phyloP scores from a whole-genome alignment of 2,888 invertebrate genomes.

The Lasioglossum figueresi region DNA sequence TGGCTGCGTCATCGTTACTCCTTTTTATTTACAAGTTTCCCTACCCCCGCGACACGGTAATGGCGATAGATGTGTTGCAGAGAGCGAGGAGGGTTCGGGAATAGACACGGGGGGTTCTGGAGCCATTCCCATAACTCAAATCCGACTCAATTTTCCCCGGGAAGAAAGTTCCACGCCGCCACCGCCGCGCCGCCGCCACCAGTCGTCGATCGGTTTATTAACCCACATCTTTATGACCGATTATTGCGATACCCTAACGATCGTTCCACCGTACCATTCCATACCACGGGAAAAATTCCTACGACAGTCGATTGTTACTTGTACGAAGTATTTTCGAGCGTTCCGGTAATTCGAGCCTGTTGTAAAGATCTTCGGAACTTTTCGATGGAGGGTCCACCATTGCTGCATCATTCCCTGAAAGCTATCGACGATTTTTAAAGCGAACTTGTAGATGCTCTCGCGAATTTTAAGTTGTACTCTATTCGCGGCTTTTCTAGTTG shows the following conservation, averaged over 20 bases:
- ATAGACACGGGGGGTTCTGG: slow-evolving; percentile 60
- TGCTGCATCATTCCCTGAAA: background rate
- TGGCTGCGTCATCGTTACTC: slow-evolving; percentile 70
- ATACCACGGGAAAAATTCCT: slow-evolving; percentile 25
- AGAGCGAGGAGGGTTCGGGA: slow-evolving; percentile 64
- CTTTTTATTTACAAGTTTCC: slow-evolving; percentile 79
- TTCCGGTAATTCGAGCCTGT: background rate
- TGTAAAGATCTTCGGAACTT: slow-evolving; percentile 4
- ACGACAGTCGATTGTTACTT: slow-evolving; percentile 1
- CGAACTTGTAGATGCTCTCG: background rate
- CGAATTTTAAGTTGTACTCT: background rate
- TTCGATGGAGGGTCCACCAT: background rate
- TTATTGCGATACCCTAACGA: slow-evolving; percentile 65
- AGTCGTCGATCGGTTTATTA: slow-evolving; percentile 73
- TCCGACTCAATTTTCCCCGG: slow-evolving; percentile 81
- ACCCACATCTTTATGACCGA: slow-evolving; percentile 68
- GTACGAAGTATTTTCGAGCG: background rate
- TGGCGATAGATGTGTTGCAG: slow-evolving; percentile 74
- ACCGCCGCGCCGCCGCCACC: slow-evolving; percentile 58
- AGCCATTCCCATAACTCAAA: slow-evolving; percentile 80
- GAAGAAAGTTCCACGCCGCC: slow-evolving; percentile 75
- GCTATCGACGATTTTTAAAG: background rate
- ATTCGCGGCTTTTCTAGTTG: background rate
- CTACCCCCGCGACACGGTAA: slow-evolving; percentile 63
- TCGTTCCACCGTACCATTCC: background rate